Conservation (phyloP, 1,140 invertebrate species). For the Lepidurus couesii region DNA sequence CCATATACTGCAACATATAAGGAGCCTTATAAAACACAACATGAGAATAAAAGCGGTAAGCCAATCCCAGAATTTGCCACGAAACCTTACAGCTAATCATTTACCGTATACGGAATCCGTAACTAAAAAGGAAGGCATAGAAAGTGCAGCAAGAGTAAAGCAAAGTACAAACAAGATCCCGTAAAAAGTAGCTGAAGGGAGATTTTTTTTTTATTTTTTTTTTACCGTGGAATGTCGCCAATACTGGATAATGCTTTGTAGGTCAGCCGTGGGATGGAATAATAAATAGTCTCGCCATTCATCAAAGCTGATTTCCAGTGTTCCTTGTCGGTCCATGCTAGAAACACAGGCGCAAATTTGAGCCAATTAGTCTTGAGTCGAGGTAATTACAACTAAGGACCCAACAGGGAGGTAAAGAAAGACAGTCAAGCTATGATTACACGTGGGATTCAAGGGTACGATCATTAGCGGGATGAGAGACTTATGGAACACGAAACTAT, state of each 20-base stretch:
- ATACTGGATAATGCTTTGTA: constrained; percentile 85
- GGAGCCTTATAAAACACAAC: constrained; percentile 28
- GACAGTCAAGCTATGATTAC: no score
- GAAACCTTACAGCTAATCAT: background rate
- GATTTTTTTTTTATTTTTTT: no score
- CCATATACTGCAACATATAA: constrained; percentile 75
- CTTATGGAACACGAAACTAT: no score
- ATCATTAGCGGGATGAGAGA: no score
- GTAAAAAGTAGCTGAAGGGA: no score
- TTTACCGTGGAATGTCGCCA: constrained; percentile 93
- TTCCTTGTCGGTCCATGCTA: constrained; percentile 75
- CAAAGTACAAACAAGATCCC: no score
- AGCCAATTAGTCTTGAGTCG: background rate
- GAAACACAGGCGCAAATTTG: constrained; percentile 35
- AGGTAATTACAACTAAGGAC: background rate
- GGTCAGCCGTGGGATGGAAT: constrained; percentile 79
- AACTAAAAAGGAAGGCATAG: constrained; percentile 26
- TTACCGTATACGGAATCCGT: background rate
- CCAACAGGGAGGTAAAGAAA: no score
- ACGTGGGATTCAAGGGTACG: no score
- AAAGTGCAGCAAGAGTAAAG: constrained; percentile 5
- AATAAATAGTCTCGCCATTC: constrained; percentile 95
- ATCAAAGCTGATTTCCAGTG: constrained; percentile 88
- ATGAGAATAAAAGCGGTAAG: background rate
- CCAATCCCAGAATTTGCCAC: background rate